A percentile compares a stretch with the other conserved stretches of the same genome.
These are phyloP conservation scores for Eudemis profundana DNA, from an alignment of 2,888 invertebrate genomes.

Conservation along the genomic window DNA sequence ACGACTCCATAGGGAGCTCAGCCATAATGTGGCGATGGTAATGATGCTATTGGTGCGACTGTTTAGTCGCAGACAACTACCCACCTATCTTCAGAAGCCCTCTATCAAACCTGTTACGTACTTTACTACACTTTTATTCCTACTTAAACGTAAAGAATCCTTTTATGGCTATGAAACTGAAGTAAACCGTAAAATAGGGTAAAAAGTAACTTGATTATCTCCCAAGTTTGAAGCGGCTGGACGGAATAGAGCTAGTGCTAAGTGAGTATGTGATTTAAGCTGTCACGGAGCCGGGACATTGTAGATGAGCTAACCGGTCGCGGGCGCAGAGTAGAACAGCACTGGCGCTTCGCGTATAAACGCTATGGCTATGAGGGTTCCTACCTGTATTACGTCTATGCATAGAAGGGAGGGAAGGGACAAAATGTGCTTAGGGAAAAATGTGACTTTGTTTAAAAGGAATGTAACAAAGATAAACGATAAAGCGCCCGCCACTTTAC, in stretches of 20 bases:
- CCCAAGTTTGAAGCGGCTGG: neutral
- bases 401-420: too few relatives aligned
- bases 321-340: neutral
- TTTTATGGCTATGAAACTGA: conserved; percentile 7
- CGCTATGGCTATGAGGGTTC: too few relatives aligned
- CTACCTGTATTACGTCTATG: too few relatives aligned
- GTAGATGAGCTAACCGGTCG: conserved; percentile 1
- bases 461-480: too few relatives aligned
- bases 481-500: too few relatives aligned
- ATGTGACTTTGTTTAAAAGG: too few relatives aligned
- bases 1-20: too few relatives aligned
- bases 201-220: conserved; percentile 29
- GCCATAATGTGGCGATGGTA: too few relatives aligned
- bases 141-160: neutral
- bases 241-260: conserved; percentile 3
- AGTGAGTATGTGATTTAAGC: conserved; percentile 22
- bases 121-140: neutral
- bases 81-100: too few relatives aligned
- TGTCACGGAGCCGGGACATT: conserved; percentile 11
- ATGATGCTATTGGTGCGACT: too few relatives aligned
- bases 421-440: too few relatives aligned
- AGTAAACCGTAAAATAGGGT: conserved; percentile 24
- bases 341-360: neutral
- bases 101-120: neutral
- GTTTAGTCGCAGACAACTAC: too few relatives aligned